These are phyloP conservation scores for Phoxinus phoxinus DNA, from an alignment of 2,113 vertebrate genomes.

Conservation along the genomic window DNA sequence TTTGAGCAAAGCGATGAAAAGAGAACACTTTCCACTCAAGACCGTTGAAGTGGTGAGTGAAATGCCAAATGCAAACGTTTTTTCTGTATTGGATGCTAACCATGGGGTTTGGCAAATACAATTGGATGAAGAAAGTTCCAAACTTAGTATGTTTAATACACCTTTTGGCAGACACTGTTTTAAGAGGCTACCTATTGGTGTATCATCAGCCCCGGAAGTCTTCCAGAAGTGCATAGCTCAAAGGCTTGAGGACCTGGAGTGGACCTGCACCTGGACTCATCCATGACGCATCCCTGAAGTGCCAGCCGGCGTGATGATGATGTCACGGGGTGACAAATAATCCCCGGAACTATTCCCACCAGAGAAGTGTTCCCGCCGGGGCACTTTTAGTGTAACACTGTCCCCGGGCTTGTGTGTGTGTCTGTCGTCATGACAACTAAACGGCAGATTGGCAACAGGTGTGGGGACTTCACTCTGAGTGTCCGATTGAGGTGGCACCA, in stretches of 20 bases:
- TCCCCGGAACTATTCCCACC: too few species aligned
- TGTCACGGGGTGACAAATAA: too few species aligned
- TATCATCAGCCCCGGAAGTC: slow-evolving; percentile 16
- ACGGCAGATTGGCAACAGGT: too few species aligned
- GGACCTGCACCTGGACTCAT: too few species aligned
- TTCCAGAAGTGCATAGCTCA: slow-evolving; percentile 8
- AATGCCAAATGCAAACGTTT: slow-evolving; percentile 41
- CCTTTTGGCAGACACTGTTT: neutral
- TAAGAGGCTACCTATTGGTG: neutral
- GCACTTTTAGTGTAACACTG: too few species aligned
- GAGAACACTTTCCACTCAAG: slow-evolving; percentile 8
- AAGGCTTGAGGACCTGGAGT: neutral
- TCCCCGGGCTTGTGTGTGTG: too few species aligned
- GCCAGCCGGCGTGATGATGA: too few species aligned
- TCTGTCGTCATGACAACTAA: too few species aligned
- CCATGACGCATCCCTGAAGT: too few species aligned
- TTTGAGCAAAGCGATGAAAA: slow-evolving; percentile 29
- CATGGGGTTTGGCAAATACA: slow-evolving; percentile 37
- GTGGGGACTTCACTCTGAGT: too few species aligned
- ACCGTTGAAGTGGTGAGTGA: neutral
- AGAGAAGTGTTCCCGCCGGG: too few species aligned
- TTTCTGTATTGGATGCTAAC: slow-evolving; percentile 18
- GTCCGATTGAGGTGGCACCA: too few species aligned
- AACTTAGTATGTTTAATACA: slow-evolving; percentile 32
- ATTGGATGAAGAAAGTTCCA: neutral